A percentile compares a stretch with the other conserved stretches of the same genome.
Conservation (phyloP, 2,113 vertebrate species). For the Labeo rohita region DNA sequence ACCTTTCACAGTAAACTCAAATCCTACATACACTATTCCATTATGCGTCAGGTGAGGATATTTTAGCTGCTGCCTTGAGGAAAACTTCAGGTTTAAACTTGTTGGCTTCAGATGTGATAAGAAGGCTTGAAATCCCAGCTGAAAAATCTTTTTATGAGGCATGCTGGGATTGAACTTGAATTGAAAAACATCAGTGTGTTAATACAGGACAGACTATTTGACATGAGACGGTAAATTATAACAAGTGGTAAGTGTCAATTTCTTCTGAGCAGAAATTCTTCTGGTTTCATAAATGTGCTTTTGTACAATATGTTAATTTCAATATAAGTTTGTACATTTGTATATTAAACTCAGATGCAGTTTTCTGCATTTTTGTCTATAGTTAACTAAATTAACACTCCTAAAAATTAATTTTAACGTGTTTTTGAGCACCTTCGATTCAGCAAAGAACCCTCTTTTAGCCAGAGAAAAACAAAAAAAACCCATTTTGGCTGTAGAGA, state of each 20-base stretch:
- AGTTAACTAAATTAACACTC: neutral
- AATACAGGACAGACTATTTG: neutral
- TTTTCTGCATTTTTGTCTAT: neutral
- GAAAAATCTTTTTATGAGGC: neutral
- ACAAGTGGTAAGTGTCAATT: slow-evolving; percentile 14
- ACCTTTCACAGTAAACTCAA: neutral
- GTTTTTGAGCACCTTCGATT: neutral
- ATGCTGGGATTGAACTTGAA: slow-evolving; percentile 22
- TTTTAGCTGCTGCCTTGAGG: slow-evolving; percentile 21
- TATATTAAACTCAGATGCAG: neutral
- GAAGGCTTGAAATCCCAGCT: neutral
- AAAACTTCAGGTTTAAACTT: slow-evolving; percentile 39
- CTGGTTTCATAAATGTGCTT: neutral
- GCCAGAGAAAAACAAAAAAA: neutral
- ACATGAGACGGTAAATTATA: neutral
- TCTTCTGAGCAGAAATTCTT: neutral
- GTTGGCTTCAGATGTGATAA: slow-evolving; percentile 19
- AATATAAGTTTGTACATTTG: neutral
- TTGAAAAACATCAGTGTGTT: neutral
- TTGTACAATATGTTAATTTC: neutral
- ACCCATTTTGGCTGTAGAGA: neutral
- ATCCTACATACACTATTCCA: neutral
- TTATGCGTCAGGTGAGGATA: neutral
- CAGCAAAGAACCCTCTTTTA: neutral
- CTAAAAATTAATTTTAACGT: too few relatives aligned